Base-by-base conservation (phyloP, 1,140 invertebrate genomes). In the Spodoptera litura region DNA sequence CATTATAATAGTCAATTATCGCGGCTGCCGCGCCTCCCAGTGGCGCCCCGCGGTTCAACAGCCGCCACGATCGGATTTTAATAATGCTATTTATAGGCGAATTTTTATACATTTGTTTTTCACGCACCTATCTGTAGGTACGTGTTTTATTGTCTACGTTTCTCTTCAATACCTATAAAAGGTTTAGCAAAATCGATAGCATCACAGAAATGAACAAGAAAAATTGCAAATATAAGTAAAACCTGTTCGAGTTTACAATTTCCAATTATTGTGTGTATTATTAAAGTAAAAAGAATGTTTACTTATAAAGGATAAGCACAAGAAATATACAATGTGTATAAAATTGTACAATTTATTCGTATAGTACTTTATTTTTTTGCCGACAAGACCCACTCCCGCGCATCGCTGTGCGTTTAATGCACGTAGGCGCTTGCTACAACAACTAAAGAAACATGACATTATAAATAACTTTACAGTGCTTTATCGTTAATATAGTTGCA, bases 1-100 rank as follows among this genome's bases (percentile, higher is more conserved):
- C 58, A 72, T 64, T 78, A 72, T 78, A 78, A 61, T 61, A 73
- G 78, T 66, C 78, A 79, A 73, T 80, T 79, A 82, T 77, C 71
- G 53, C 55, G 44, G 31, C 51, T 53, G 74, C 31, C 71, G 71
- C 74, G 38, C 71, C 83, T 81, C 85, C 83, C 66, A 80, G 73
- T 81, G 86, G 77, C 83, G 85, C 87, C 87, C 82, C 87, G 80
- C 84, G 68, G 88, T 86, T 89, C 88, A 89, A 89, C 83, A 88
- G 83, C 88, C 87, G 85, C 81, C 81, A 71, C 81, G 81, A 89
- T 88, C 84, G 81, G 84, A 85, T 88, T 87, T 87, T 85, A 89
- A 88, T 85, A 87, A 83, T 81, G 81, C 87, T 89, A 90, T 90
- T 91, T 88, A 89, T 90, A 89, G 83, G 79, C 82, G 81, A 88